Base-by-base conservation (phyloP, 2,888 invertebrate genomes). In the Mythimna impura region DNA sequence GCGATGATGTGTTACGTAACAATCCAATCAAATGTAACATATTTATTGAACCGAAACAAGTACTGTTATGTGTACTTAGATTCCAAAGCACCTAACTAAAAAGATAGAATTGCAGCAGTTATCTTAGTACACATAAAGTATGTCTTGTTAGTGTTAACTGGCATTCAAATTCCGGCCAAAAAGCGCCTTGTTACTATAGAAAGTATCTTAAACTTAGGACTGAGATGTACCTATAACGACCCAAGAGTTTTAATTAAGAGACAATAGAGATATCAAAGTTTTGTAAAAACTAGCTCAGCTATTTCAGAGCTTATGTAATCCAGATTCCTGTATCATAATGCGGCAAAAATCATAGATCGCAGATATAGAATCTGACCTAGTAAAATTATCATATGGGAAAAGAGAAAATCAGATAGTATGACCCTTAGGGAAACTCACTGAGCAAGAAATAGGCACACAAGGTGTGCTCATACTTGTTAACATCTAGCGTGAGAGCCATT, bases 1-100 rank as follows among this genome's bases (percentile, higher is more conserved):
- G 60, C 78, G 67, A 68, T 68, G 40, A 62, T 71, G 65, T 81
- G 62, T 74, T 78, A 73, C 65, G 70, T 78, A 83, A 84, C 83
- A 80, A 60, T 72, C 63, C 69, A 76, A 78, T 75, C 63, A 73
- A 78, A 76, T 66, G 70, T 67, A 63, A 72, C 66, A 64, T 65
- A 66, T 71, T 72, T 76, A 75, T 76, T 55, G 47, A 71, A 68
- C 61, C 64, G 70, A 66, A 64, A 68, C 47, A 61, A 69, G 17
- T 70, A 57, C n/a, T 62, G 47, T 73, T 58, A 62, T 70, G 25
- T 62, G 52, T 55, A 77, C n/a, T 55, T 61, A 58, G 61, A 75
- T 60, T 14, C 14, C 7, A 47, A 47, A 47, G 17, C 17, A 47
- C 47, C 17, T 5, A 47, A 47, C 47, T 47, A 47, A 55, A 20